Evolutionary conservation across 1,140 invertebrate species (phyloP).

Genomic region (Caenorhabditis latens): DNA sequence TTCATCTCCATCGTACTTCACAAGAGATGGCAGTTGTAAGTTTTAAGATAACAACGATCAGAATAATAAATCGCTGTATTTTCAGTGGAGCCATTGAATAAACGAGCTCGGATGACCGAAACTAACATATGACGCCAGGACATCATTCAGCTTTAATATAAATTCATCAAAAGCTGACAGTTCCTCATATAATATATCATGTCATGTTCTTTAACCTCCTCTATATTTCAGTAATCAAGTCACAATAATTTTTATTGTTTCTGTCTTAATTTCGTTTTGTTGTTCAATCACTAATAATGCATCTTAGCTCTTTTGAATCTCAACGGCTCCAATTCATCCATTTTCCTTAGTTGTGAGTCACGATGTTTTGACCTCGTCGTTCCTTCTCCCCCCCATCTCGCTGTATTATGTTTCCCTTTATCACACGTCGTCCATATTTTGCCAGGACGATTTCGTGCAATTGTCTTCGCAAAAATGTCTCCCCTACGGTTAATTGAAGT

Average conservation of each 20-base stretch:
- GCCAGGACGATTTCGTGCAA: slow-evolving; percentile 30
- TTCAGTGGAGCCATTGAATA: slow-evolving; percentile 59
- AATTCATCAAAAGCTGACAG: background rate
- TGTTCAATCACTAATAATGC: background rate
- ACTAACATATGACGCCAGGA: background rate
- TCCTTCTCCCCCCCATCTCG: background rate
- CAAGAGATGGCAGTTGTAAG: slow-evolving; percentile 5
- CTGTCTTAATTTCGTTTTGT: background rate
- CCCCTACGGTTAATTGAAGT: background rate
- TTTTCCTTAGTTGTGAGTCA: slow-evolving; percentile 21
- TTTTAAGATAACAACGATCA: background rate
- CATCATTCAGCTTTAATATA: background rate
- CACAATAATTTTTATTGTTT: background rate
- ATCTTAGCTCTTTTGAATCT: slow-evolving; percentile 45
- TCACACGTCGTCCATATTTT: slow-evolving; percentile 30
- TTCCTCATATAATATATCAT: background rate
- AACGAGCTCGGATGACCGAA: slow-evolving; percentile 62
- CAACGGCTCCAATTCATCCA: background rate
- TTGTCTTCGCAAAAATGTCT: slow-evolving; percentile 1
- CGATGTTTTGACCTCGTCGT: slow-evolving; percentile 31
- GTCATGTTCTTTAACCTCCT: slow-evolving; percentile 29
- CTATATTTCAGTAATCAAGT: background rate
- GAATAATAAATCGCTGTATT: background rate
- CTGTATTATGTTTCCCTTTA: background rate
- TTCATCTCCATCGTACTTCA: background rate